Evolutionary conservation across 1,140 invertebrate species (phyloP).

Genomic region (Polypedilum vanderplanki): DNA sequence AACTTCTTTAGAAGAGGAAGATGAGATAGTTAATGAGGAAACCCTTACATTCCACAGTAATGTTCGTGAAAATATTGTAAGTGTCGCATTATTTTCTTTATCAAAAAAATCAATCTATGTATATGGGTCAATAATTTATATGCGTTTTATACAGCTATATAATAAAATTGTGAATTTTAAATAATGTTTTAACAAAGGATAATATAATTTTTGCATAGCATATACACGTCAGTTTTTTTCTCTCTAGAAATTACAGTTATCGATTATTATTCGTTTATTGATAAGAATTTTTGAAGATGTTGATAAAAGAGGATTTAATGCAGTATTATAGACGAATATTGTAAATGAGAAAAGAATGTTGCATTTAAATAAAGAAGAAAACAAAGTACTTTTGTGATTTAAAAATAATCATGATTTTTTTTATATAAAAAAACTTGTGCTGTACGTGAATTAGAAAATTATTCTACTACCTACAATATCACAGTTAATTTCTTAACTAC

Average conservation of each 20-base stretch:
- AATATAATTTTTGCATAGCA: background rate
- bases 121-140: slow-evolving; percentile 6
- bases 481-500: no score
- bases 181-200: background rate
- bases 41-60: background rate
- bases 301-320: no score
- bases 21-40: background rate
- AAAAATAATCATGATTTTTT: no score
- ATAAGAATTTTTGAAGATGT: background rate
- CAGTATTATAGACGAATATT: no score
- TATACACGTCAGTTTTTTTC: background rate
- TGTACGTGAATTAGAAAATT: no score
- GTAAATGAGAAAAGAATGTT: no score
- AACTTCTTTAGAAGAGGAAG: background rate
- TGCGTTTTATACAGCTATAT: background rate
- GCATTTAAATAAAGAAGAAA: no score
- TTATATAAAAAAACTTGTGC: no score
- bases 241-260: background rate
- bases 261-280: background rate
- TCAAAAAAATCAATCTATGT: background rate
- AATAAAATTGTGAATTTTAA: background rate
- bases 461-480: no score
- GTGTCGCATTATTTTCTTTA: background rate
- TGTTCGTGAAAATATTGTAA: slow-evolving; percentile 11
- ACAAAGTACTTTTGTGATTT: no score